These are phyloP conservation scores for Xanthostigma xanthostigma DNA, from an alignment of 2,888 invertebrate species.

Conservation along the genomic window DNA sequence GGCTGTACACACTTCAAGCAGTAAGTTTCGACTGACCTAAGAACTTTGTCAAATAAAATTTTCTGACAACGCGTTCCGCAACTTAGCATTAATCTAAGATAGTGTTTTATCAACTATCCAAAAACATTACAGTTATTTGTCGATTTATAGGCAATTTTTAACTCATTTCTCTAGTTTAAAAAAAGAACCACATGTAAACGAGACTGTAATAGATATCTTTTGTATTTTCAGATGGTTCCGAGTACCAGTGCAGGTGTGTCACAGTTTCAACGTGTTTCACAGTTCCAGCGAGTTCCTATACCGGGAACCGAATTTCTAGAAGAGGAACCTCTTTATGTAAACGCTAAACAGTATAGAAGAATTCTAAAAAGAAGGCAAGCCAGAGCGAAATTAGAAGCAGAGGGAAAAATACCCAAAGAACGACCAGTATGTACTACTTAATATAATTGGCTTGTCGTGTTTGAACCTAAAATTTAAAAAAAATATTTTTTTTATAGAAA, in stretches of 20 bases:
- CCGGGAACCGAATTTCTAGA: constrained; percentile 54
- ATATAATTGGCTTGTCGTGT: neutral
- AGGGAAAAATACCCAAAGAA: constrained; percentile 92
- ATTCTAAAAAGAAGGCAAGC: constrained; percentile 91
- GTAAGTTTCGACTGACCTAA: too few relatives aligned
- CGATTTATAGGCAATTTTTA: too few relatives aligned
- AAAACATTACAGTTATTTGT: too few relatives aligned
- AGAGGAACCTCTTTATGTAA: constrained; percentile 94
- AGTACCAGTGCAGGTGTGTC: constrained; percentile 28
- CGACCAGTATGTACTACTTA: constrained; percentile 49
- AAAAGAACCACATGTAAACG: too few relatives aligned
- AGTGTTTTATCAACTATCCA: too few relatives aligned
- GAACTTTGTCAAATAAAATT: too few relatives aligned
- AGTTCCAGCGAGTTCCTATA: constrained; percentile 43
- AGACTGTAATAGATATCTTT: too few relatives aligned
- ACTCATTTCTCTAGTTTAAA: too few relatives aligned
- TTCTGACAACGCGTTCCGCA: too few relatives aligned
- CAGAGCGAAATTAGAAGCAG: constrained; percentile 84
- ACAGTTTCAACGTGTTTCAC: constrained; percentile 34
- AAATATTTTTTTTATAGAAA: constrained; percentile 48
- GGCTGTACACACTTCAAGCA: too few relatives aligned
- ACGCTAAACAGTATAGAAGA: constrained; percentile 93
- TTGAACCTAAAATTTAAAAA: neutral
- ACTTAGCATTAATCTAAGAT: too few relatives aligned
- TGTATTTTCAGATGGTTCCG: constrained; percentile 37